Conservation (phyloP, 1,140 invertebrate genomes). For the Neelides sp. region DNA sequence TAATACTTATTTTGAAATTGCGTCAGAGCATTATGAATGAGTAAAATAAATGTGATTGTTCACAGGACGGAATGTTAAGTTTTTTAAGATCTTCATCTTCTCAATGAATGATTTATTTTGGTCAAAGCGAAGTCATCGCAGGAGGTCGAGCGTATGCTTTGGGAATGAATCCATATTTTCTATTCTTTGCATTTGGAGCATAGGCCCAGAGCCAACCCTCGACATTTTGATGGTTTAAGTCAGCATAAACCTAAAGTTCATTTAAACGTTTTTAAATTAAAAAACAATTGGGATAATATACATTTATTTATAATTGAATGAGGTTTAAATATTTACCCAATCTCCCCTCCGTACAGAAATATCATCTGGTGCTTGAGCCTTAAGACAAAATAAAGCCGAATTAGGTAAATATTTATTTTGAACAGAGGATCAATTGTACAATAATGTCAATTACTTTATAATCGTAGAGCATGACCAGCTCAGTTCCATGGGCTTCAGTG, state of each 20-base stretch:
- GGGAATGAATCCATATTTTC: conserved; percentile 88
- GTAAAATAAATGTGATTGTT: too few relatives aligned
- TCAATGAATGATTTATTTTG: too few relatives aligned
- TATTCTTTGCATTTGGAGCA: conserved; percentile 74
- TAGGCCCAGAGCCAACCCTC: conserved; percentile 92
- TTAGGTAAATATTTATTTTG: background rate
- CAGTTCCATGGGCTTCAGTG: conserved; percentile 56
- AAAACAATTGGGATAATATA: too few relatives aligned
- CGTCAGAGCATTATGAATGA: too few relatives aligned
- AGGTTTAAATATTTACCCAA: too few relatives aligned
- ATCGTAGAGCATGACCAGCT: conserved; percentile 85
- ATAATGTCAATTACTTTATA: conserved; percentile 54
- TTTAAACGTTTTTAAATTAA: too few relatives aligned
- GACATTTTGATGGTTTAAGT: conserved; percentile 80
- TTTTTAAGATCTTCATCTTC: too few relatives aligned
- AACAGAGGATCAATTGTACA: background rate
- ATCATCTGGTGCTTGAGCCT: conserved; percentile 82
- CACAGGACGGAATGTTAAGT: too few relatives aligned
- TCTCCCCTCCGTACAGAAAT: conserved; percentile 75
- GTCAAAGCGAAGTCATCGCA: conserved; percentile 82
- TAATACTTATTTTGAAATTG: too few relatives aligned
- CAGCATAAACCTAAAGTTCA: conserved; percentile 91
- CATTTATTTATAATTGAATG: too few relatives aligned
- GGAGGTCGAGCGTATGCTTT: conserved; percentile 85
- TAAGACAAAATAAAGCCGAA: conserved; percentile 20